Conservation (phyloP, 2,113 vertebrate genomes). For the Chaenogobius annularis region DNA sequence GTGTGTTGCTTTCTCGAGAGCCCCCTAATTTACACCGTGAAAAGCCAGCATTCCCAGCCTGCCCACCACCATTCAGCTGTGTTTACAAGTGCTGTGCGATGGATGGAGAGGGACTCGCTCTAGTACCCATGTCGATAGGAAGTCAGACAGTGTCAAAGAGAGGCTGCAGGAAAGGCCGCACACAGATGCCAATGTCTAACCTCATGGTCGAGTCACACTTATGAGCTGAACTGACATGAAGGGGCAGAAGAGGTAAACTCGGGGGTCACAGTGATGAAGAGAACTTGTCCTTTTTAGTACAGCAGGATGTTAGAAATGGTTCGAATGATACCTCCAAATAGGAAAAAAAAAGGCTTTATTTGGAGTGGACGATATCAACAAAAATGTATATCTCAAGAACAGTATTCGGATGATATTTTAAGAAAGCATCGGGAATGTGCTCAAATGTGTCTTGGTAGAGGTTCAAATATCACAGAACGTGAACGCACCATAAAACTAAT, state of each 20-base stretch:
- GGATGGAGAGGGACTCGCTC: constrained; percentile 14
- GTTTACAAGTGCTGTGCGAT: constrained; percentile 25
- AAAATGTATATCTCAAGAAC: no score
- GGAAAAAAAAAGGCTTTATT: no score
- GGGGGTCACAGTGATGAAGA: background rate
- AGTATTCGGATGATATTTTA: no score
- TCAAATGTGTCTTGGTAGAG: no score
- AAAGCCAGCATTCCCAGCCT: constrained; percentile 12
- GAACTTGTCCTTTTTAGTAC: no score
- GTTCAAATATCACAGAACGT: no score
- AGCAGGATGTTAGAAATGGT: no score
- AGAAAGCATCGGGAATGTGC: no score
- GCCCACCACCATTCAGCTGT: background rate
- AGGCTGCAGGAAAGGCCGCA: constrained; percentile 12
- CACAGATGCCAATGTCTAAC: background rate
- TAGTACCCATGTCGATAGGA: constrained; percentile 8
- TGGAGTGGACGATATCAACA: no score
- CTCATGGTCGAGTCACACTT: constrained; percentile 11
- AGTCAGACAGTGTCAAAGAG: constrained; percentile 2
- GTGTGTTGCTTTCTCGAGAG: constrained; percentile 13
- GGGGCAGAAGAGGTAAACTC: background rate
- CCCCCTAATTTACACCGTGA: constrained; percentile 5
- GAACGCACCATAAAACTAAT: no score
- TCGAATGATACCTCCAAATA: background rate
- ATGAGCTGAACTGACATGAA: constrained; percentile 6